These are phyloP conservation scores for Phyllostomus discolor DNA, from an alignment of 2,113 vertebrate species.

Conservation along the genomic window DNA sequence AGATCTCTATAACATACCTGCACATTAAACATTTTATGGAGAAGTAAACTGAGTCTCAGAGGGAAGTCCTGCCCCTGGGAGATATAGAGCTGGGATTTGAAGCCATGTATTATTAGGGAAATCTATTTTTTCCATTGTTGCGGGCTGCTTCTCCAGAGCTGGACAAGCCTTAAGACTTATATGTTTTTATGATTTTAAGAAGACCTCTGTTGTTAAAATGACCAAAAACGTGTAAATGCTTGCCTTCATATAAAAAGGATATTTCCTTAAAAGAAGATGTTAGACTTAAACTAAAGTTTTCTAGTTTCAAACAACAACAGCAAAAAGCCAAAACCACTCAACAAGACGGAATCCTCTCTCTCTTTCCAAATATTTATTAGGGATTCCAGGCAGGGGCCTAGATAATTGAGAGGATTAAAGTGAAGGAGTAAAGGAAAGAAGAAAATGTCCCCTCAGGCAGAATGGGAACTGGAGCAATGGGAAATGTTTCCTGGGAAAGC, in stretches of 20 bases:
- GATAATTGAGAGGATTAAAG: conserved; percentile 48
- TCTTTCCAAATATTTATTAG: conserved; percentile 41
- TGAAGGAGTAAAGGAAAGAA: conserved; percentile 39
- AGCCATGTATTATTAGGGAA: neutral
- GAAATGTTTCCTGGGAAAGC: conserved; percentile 30
- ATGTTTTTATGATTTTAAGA: neutral
- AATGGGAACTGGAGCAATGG: neutral
- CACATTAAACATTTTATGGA: neutral
- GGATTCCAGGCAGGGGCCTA: neutral
- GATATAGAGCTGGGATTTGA: neutral
- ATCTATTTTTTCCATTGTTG: neutral
- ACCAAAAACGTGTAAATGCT: conserved; percentile 1
- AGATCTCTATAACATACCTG: neutral
- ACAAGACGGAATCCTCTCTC: neutral
- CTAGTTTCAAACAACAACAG: neutral
- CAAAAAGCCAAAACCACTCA: neutral
- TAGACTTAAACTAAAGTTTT: conserved; percentile 40
- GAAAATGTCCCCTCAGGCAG: conserved; percentile 47
- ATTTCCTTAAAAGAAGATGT: conserved; percentile 44
- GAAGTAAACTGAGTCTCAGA: neutral
- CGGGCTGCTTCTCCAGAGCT: neutral
- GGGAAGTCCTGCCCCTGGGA: neutral
- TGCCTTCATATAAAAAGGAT: conserved; percentile 44
- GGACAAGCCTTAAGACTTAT: conserved; percentile 4
- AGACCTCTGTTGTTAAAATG: conserved; percentile 18